These are phyloP conservation scores for Drosophila maculinotata DNA, from an alignment of 2,888 invertebrate species.

Conservation along the genomic window DNA sequence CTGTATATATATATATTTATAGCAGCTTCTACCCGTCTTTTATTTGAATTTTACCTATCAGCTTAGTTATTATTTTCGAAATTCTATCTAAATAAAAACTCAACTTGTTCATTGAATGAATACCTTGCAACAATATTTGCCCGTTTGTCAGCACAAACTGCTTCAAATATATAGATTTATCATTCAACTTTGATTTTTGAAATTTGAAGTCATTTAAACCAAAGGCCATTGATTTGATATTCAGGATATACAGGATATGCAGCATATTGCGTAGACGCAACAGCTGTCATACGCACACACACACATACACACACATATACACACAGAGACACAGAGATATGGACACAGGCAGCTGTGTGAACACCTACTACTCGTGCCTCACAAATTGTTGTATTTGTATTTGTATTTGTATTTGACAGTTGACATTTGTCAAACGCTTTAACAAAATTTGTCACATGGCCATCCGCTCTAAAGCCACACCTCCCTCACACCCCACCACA, in stretches of 20 bases:
- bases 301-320: conserved; percentile 12
- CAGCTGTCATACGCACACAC: conserved; percentile 56
- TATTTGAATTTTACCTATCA: too few species aligned
- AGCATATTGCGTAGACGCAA: conserved; percentile 55
- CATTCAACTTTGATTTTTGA: neutral
- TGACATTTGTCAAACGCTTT: conserved; percentile 80
- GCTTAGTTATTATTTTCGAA: too few species aligned
- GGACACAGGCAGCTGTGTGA: conserved; percentile 23
- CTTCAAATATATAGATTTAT: neutral
- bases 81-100: too few species aligned
- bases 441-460: conserved; percentile 76
- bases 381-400: conserved; percentile 47
- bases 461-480: conserved; percentile 16
- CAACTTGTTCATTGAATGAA: too few species aligned
- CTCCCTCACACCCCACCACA: neutral
- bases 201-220: conserved; percentile 1
- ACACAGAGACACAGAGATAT: too few species aligned
- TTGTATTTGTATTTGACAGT: conserved; percentile 78
- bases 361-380: conserved; percentile 50
- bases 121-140: too few species aligned
- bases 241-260: conserved; percentile 32
- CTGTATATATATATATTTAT: neutral
- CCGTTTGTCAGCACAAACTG: too few species aligned
- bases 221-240: conserved; percentile 58
- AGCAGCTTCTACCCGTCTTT: too few species aligned